These are phyloP conservation scores for Melanotaenia parkinsoni DNA, from an alignment of 2,797 vertebrate species.

Conservation along the genomic window DNA sequence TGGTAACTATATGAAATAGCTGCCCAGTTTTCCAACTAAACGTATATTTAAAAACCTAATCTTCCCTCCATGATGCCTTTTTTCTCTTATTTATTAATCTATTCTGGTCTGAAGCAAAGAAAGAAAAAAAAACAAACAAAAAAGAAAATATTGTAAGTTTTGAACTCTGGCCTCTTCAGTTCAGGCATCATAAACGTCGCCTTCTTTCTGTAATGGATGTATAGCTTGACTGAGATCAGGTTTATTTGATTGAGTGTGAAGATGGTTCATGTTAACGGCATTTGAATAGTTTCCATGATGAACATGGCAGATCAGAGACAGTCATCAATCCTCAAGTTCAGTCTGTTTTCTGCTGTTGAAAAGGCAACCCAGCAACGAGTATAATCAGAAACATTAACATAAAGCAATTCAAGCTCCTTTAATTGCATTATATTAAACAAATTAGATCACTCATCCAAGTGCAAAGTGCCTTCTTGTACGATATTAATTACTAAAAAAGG, in stretches of 20 bases:
- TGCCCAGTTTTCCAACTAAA: not conserved
- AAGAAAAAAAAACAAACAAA: not conserved
- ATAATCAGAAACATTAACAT: constrained; percentile 82
- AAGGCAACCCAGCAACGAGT: constrained; percentile 66
- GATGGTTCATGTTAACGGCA: constrained; percentile 62
- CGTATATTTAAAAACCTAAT: not conserved
- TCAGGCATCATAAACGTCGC: not conserved
- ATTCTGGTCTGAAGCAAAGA: constrained; percentile 8
- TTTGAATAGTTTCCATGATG: constrained; percentile 67
- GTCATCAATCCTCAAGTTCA: constrained; percentile 78
- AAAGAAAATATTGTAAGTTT: constrained; percentile 22
- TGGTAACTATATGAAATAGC: constrained; percentile 5
- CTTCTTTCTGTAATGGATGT: constrained; percentile 5
- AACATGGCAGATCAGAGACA: constrained; percentile 68
- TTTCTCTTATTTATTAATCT: not conserved
- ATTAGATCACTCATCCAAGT: constrained; percentile 84
- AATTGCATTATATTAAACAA: constrained; percentile 85
- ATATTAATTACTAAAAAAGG: constrained; percentile 85
- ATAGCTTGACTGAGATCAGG: constrained; percentile 41
- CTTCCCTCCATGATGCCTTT: not conserved
- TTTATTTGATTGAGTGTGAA: constrained; percentile 53
- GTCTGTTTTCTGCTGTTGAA: constrained; percentile 73
- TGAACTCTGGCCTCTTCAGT: constrained; percentile 8
- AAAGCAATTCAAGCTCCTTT: constrained; percentile 81
- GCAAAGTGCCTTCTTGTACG: constrained; percentile 81